Percentiles rank a stretch among this genome's conserved stretches.
These are phyloP conservation scores for Poliocrania exsul DNA, from an alignment of 2,797 vertebrate genomes.

Conservation along the genomic window DNA sequence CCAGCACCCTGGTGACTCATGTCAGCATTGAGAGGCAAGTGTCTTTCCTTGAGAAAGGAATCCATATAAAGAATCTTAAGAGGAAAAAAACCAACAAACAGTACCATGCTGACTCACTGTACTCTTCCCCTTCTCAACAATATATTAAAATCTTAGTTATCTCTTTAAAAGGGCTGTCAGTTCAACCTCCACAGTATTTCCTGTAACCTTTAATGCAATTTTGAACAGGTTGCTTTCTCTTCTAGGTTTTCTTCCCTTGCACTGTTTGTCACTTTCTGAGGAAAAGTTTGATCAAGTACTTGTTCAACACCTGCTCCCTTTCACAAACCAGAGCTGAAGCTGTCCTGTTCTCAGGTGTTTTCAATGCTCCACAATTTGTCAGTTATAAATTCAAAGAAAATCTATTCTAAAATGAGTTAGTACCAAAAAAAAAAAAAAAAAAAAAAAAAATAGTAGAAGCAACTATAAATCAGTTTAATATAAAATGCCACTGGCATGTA, in stretches of 20 bases:
- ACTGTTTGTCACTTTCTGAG: background rate
- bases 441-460: background rate
- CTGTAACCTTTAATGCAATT: background rate
- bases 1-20: background rate
- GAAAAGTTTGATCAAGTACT: background rate
- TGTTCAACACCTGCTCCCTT: background rate
- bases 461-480: background rate
- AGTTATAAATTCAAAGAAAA: background rate
- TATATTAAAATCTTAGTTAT: background rate
- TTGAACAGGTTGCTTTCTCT: background rate
- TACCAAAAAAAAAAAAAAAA: background rate
- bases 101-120: background rate
- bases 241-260: background rate
- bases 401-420: background rate
- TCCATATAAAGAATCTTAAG: background rate
- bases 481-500: background rate
- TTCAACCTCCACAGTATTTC: background rate
- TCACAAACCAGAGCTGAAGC: background rate
- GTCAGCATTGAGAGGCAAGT: background rate
- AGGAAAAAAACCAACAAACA: background rate
- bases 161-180: background rate
- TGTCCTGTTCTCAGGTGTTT: background rate
- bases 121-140: background rate
- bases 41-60: background rate
- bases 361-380: background rate